Conservation (phyloP, 2,797 vertebrate species). For the Galaxias olidus region DNA sequence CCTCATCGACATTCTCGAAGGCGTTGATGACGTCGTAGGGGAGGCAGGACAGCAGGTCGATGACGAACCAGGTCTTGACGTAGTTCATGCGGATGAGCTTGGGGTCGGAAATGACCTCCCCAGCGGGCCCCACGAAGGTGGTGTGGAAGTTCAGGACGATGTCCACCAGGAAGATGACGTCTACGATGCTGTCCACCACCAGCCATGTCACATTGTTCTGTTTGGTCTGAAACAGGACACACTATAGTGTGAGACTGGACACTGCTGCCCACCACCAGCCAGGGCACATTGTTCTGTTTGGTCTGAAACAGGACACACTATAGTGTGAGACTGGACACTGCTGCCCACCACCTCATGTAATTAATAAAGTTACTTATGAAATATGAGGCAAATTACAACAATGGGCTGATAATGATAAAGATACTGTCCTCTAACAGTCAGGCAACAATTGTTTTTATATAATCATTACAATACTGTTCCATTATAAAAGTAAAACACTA, state of each 20-base stretch:
- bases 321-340: too few relatives aligned
- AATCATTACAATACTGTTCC: too few relatives aligned
- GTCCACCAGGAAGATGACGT: conserved; percentile 94
- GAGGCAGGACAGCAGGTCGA: conserved; percentile 92
- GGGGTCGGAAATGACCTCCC: conserved; percentile 94
- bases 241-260: too few relatives aligned
- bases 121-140: conserved; percentile 92
- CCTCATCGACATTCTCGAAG: conserved; percentile 96
- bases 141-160: conserved; percentile 97
- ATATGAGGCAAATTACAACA: too few relatives aligned
- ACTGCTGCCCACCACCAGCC: conserved; percentile 95
- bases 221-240: conserved; percentile 72
- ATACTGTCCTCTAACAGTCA: too few relatives aligned
- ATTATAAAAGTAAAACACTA: too few relatives aligned
- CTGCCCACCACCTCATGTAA: conserved; percentile 94
- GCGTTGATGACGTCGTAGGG: conserved; percentile 97
- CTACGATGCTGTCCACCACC: conserved; percentile 94
- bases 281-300: conserved; percentile 96
- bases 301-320: conserved; percentile 61
- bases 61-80: conserved; percentile 96
- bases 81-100: conserved; percentile 97
- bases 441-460: too few relatives aligned
- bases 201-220: conserved; percentile 97
- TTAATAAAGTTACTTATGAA: too few relatives aligned
- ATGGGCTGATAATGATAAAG: too few relatives aligned